Base-by-base conservation (phyloP, 2,888 invertebrate species). In the Spisula solida region DNA sequence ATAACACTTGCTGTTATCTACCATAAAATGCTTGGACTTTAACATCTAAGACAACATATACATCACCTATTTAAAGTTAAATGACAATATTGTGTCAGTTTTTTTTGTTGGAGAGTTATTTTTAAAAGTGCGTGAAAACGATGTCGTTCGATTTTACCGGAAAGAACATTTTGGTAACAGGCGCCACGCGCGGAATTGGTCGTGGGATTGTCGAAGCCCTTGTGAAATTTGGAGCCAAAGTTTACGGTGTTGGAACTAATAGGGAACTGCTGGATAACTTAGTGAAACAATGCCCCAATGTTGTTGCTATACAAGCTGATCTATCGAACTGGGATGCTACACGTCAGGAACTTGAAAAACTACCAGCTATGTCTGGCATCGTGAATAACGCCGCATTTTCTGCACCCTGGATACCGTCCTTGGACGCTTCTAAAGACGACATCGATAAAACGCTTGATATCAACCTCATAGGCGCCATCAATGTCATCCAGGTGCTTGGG, bases 321-420 rank as follows among this genome's bases (percentile, higher is more conserved):
- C 95, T 99, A 47, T 96, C 97, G 6, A 97, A 98, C 95, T 99
- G 99, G 98, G 97, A 98, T 1, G 97, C 97, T 88, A 98, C 98
- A 0, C 97, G 97, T 87, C 96, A 97, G 87, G 97, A 97, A 0
- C 95, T 98, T 0, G 97, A 97, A 93, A 97, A 98, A 75, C 97
- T 98, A 34, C 97, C 97, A 0, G 97, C 97, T 88, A 97, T 99
- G 93, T 98, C 99, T 96, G 97, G 98, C 8, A 96, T 99, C 34
- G 98, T 99, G 0, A 99, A 99, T 95, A 99, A 99, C 97, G 99
- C 99, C 1, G 99, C 98, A 0, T 96, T 98, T 34, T 98, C 98
- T 0, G 96, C 97, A 56, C 97, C 98, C 55, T 97, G 98, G 75
- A 97, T 97, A 92, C 97, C 98, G 0, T 98, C 99, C 94, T 96